Percentiles rank a stretch among this genome's conserved stretches.
Conservation (phyloP, 2,888 invertebrate genomes). For the Agrotis segetum region DNA sequence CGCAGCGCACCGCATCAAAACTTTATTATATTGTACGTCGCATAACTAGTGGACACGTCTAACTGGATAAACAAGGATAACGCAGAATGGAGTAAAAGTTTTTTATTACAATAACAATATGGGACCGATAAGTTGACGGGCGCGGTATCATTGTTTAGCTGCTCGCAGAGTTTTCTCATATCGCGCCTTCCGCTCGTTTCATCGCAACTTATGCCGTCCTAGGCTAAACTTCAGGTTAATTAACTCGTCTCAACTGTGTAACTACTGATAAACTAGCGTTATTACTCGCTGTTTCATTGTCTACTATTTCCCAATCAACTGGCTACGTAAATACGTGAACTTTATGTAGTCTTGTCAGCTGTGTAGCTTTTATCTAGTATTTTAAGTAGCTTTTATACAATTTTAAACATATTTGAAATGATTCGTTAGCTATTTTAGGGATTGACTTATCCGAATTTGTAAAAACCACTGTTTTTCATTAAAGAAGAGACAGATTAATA, state of each 20-base stretch:
- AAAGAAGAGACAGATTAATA: background rate
- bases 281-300: conserved; percentile 71
- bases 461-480: background rate
- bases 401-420: background rate
- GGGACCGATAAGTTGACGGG: conserved; percentile 74
- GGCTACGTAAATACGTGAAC: conserved; percentile 27
- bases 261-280: conserved; percentile 79
- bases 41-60: conserved; percentile 51
- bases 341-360: background rate
- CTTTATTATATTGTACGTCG: conserved; percentile 44
- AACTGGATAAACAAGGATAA: conserved; percentile 64
- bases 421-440: background rate
- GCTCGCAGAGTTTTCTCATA: conserved; percentile 83
- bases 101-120: conserved; percentile 80
- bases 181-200: conserved; percentile 75
- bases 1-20: conserved; percentile 36
- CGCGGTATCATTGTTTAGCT: conserved; percentile 75
- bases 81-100: conserved; percentile 71
- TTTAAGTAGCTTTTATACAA: no score
- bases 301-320: conserved; percentile 51
- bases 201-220: conserved; percentile 74
- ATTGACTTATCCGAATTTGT: background rate
- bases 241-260: conserved; percentile 78
- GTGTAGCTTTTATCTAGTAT: background rate
- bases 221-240: conserved; percentile 84